Percentiles rank a stretch among this genome's conserved stretches.
Conservation (phyloP, 1,140 invertebrate species). For the Stegodyphus dumicola region DNA sequence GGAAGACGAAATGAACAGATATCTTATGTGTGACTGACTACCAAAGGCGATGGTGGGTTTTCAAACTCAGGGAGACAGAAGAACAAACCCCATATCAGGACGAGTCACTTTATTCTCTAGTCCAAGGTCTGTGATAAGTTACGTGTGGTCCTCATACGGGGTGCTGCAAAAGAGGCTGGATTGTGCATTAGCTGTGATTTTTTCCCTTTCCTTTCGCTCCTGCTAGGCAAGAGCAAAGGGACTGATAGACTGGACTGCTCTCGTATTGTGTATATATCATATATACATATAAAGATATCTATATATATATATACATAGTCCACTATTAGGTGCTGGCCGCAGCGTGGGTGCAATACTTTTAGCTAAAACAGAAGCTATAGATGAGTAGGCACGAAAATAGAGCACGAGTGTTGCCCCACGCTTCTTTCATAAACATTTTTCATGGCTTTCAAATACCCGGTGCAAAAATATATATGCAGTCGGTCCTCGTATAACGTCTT, state of each 20-base stretch:
- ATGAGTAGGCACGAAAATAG: conserved; percentile 54
- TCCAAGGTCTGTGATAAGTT: conserved; percentile 61
- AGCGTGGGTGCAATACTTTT: conserved; percentile 60
- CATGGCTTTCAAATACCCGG: conserved; percentile 50
- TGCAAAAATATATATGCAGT: conserved; percentile 23
- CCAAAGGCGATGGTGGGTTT: conserved; percentile 37
- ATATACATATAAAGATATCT: conserved; percentile 43
- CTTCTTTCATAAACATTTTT: conserved; percentile 53
- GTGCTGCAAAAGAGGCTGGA: conserved; percentile 47
- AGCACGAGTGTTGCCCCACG: conserved; percentile 59
- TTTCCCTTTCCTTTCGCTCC: conserved; percentile 36
- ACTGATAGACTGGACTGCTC: conserved; percentile 54
- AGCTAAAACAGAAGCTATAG: conserved; percentile 58
- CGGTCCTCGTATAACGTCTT: too few relatives aligned
- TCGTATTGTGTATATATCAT: conserved; percentile 57
- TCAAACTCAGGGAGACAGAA: conserved; percentile 52
- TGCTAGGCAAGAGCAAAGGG: conserved; percentile 54
- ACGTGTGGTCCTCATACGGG: conserved; percentile 58
- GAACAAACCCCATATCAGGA: conserved; percentile 62
- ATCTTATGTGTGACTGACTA: not conserved
- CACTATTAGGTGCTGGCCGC: conserved; percentile 60
- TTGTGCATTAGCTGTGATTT: conserved; percentile 56
- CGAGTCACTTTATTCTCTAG: conserved; percentile 54
- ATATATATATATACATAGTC: conserved; percentile 52
- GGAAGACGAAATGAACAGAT: not conserved